Evolutionary conservation across 2,888 invertebrate species (phyloP), one percentile per base, ranked within the genome.

Genomic region (Sympetrum striolatum): DNA sequence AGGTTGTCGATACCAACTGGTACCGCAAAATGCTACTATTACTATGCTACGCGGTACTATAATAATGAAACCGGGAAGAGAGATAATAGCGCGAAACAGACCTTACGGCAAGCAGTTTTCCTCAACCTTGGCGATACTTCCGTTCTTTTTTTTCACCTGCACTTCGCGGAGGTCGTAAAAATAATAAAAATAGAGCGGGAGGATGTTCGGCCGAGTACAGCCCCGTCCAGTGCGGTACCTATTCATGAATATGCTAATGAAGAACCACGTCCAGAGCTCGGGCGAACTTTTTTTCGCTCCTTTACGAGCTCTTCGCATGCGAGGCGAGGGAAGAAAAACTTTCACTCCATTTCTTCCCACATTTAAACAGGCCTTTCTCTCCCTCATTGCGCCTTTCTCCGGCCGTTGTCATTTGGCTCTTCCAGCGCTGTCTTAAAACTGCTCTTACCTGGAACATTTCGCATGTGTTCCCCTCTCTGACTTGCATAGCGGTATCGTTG

Each of bases 191-290:
- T 25, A 39, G n/a, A 35, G 31, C 22, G 35, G 82, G 53, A 25
- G 81, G 25, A 25, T 48, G 53, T 39, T 22, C 12, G 81, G 25
- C 15, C 6, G 37, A 39, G 80, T 25, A 31, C 31, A 73, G 25
- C 81, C 44, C n/a, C 44, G 25, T n/a, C 81, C 81, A 39, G 81
- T 44, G 48, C 48, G 58, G 58, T 86, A 86, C 86, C 86, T 86
- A 86, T 86, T 86, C 86, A 86, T 86, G 86, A 86, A 86, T 86
- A 86, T 86, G 86, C 60, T 86, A 86, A 86, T 86, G 58, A 60
- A 82, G 82, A 22, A 35, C 58, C 53, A 82, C 53, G 35, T 58
- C 82, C 31, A 60, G 60, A 86, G 86, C 86, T 60, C 86, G 22
- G 58, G 58, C 35, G 86, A 58, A 86, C 60, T 86, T 86, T 53